phyloP scores from a whole-genome alignment of 2,113 vertebrate genomes.

The Syngnathus scovelli region DNA sequence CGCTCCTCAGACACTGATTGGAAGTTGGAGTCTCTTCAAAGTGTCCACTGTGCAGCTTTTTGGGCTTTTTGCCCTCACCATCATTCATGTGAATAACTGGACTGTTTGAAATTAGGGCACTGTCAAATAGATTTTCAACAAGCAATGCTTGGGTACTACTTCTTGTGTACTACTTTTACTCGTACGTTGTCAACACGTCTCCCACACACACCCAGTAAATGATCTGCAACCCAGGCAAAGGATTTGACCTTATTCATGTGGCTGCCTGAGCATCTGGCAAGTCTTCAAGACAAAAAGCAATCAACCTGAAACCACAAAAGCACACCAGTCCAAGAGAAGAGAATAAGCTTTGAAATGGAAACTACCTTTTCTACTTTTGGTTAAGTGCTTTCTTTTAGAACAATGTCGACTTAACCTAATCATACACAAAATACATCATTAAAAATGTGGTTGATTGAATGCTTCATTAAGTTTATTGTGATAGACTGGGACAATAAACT shows the following conservation, averaged over 20 bases:
- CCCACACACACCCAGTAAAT: background rate
- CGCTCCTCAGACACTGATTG: background rate
- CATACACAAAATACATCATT: too few species aligned
- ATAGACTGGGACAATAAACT: too few species aligned
- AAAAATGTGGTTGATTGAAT: too few species aligned
- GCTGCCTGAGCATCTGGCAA: background rate
- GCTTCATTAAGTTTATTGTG: too few species aligned
- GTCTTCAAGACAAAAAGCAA: background rate
- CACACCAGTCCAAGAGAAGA: background rate
- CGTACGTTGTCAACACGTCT: constrained; percentile 1
- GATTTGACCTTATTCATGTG: background rate
- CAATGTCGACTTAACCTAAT: background rate
- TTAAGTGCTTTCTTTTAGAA: background rate
- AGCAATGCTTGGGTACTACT: background rate
- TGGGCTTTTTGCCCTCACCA: background rate
- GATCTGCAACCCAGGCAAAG: background rate
- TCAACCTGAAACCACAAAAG: background rate
- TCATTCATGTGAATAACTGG: background rate
- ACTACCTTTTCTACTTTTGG: background rate
- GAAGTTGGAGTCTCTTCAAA: background rate
- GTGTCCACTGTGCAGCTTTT: background rate
- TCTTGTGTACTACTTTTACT: background rate
- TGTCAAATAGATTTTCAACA: background rate
- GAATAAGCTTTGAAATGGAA: background rate
- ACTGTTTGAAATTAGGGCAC: background rate